Evolutionary conservation across 1,140 invertebrate species (phyloP).

Genomic region (Zaprionus taronus): DNA sequence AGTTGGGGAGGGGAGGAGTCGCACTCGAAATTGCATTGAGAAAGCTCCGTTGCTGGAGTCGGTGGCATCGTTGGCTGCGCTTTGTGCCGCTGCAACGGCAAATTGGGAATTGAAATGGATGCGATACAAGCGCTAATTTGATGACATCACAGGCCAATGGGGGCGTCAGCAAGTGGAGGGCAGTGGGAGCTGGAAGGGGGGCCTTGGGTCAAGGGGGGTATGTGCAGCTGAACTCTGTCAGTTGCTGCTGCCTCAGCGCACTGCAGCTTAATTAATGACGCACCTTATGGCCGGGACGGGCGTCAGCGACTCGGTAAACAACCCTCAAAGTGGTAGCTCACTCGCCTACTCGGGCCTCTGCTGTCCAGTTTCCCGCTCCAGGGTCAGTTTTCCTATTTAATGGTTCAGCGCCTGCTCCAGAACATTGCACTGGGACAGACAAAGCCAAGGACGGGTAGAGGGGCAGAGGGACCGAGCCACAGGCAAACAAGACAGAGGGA

Average conservation of each 20-base stretch:
- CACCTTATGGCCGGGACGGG: constrained; percentile 28
- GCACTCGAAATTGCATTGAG: constrained; percentile 20
- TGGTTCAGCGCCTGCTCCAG: constrained; percentile 31
- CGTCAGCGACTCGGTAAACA: not conserved
- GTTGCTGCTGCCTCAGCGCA: not conserved
- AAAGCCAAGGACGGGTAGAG: not conserved
- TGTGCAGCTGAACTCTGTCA: not conserved
- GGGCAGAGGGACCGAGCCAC: not conserved
- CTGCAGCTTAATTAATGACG: constrained; percentile 34
- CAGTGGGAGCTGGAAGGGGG: not conserved
- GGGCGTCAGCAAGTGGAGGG: not conserved
- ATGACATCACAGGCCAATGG: constrained; percentile 29
- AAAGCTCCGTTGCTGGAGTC: not conserved
- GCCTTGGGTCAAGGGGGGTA: not conserved
- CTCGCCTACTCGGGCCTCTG: not conserved
- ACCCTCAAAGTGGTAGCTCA: constrained; percentile 16
- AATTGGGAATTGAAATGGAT: constrained; percentile 43
- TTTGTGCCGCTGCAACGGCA: constrained; percentile 5
- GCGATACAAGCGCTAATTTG: constrained; percentile 42
- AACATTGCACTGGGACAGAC: not conserved
- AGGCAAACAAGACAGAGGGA: not conserved
- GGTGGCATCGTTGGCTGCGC: not conserved
- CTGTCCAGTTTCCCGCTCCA: not conserved
- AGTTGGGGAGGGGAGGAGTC: not conserved
- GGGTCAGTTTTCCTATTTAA: constrained; percentile 28